phyloP scores from a whole-genome alignment of 1,140 invertebrate species.

The Lutraria rhynchaena region DNA sequence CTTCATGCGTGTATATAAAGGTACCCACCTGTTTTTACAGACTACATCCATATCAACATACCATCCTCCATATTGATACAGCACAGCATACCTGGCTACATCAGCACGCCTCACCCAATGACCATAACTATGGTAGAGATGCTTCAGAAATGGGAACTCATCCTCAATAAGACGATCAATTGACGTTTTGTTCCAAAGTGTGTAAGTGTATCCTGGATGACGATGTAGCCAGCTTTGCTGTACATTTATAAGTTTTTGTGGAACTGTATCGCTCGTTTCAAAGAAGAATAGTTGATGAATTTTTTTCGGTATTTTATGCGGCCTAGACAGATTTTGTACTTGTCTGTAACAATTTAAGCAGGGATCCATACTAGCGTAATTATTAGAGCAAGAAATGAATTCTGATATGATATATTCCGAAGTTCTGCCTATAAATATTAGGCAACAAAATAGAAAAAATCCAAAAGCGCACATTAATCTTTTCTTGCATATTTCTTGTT shows the following conservation, averaged over 20 bases:
- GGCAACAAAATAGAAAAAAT: too few relatives aligned
- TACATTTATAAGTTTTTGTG: not conserved
- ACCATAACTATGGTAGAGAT: slow-evolving; percentile 27
- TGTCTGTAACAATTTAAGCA: too few relatives aligned
- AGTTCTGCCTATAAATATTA: too few relatives aligned
- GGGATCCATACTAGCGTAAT: too few relatives aligned
- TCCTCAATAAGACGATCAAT: slow-evolving; percentile 18
- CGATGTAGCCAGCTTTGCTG: not conserved
- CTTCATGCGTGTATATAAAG: too few relatives aligned
- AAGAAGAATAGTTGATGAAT: slow-evolving; percentile 42
- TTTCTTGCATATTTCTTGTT: too few relatives aligned
- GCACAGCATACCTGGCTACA: slow-evolving; percentile 40
- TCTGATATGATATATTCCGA: too few relatives aligned
- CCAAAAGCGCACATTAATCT: too few relatives aligned
- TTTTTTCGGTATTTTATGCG: not conserved
- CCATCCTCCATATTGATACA: slow-evolving; percentile 43
- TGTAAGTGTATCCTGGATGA: slow-evolving; percentile 29
- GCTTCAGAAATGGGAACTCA: slow-evolving; percentile 19
- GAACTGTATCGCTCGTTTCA: slow-evolving; percentile 26
- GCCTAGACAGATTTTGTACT: too few relatives aligned
- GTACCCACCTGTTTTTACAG: slow-evolving; percentile 27
- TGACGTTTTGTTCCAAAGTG: slow-evolving; percentile 40
- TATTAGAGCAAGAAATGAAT: too few relatives aligned
- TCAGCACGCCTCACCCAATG: slow-evolving; percentile 46
- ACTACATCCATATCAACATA: slow-evolving; percentile 34